Evolutionary conservation across 2,113 vertebrate species (phyloP).

Genomic region (Callopanchax toddi): DNA sequence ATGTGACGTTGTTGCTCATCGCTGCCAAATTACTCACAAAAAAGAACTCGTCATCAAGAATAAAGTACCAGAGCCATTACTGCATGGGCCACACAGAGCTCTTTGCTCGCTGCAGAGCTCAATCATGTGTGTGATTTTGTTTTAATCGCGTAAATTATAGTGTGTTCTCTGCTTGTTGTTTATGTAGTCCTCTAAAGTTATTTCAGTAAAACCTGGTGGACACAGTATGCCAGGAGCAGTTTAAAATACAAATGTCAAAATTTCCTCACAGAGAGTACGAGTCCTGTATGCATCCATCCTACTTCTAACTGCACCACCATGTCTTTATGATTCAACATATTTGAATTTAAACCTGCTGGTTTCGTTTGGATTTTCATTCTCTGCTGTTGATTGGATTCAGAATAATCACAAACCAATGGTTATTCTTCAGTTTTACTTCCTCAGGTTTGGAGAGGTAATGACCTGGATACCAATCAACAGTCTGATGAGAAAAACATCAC

Average conservation of each 20-base stretch:
- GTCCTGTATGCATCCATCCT: too few relatives aligned
- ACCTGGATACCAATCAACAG: too few relatives aligned
- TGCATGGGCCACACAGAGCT: slow-evolving; percentile 43
- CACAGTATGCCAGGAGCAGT: background rate
- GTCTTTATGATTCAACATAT: too few relatives aligned
- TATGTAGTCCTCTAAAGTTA: background rate
- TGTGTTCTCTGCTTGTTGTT: slow-evolving; percentile 28
- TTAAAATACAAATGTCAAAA: background rate
- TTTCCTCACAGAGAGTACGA: background rate
- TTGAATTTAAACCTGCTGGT: too few relatives aligned
- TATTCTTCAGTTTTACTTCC: too few relatives aligned
- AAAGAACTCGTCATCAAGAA: slow-evolving; percentile 33
- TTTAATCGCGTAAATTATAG: slow-evolving; percentile 68
- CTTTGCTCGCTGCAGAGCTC: slow-evolving; percentile 52
- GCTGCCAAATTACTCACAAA: slow-evolving; percentile 45
- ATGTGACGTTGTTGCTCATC: slow-evolving; percentile 42
- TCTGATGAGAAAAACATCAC: too few relatives aligned
- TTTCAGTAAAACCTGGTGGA: background rate
- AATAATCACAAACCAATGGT: too few relatives aligned
- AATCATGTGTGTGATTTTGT: slow-evolving; percentile 56
- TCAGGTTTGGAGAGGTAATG: too few relatives aligned
- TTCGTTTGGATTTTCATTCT: too few relatives aligned
- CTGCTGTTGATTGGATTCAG: too few relatives aligned
- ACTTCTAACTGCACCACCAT: too few relatives aligned
- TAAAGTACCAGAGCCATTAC: slow-evolving; percentile 50